These are phyloP conservation scores for Hesperophylax magnus DNA, from an alignment of 1,140 invertebrate genomes.

Conservation along the genomic window DNA sequence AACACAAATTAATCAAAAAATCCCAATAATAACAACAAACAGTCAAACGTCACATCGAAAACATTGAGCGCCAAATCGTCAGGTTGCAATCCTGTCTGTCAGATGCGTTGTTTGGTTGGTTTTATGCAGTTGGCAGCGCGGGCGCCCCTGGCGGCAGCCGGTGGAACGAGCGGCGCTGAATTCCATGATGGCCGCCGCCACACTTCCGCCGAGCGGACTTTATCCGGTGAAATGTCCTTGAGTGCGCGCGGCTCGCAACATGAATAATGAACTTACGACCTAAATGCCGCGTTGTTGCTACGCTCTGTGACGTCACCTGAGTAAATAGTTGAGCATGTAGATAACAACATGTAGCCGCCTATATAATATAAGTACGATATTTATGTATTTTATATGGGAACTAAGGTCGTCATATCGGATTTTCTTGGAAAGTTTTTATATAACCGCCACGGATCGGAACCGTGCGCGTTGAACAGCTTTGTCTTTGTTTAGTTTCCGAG, in stretches of 20 bases:
- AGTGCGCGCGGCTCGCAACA: conserved; percentile 30
- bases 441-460: background rate
- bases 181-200: conserved; percentile 7
- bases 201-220: conserved; percentile 45
- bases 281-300: conserved; percentile 48
- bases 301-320: conserved; percentile 46
- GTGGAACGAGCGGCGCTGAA: conserved; percentile 16
- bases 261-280: conserved; percentile 52
- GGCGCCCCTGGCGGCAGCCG: conserved; percentile 44
- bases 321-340: conserved; percentile 35
- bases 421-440: conserved; percentile 47
- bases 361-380: conserved; percentile 7
- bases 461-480: conserved; percentile 16
- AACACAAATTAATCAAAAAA: background rate
- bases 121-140: conserved; percentile 26
- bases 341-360: conserved; percentile 37
- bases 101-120: conserved; percentile 42
- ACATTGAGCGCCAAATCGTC: conserved; percentile 43
- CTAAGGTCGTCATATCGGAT: conserved; percentile 40
- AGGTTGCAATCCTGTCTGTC: conserved; percentile 49
- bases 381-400: conserved; percentile 28
- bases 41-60: conserved; percentile 44
- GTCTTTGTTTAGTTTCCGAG: conserved; percentile 22
- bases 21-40: conserved; percentile 30
- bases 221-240: conserved; percentile 49